phyloP scores from a whole-genome alignment of 2,113 vertebrate genomes.

The Campylomormyrus numenius region DNA sequence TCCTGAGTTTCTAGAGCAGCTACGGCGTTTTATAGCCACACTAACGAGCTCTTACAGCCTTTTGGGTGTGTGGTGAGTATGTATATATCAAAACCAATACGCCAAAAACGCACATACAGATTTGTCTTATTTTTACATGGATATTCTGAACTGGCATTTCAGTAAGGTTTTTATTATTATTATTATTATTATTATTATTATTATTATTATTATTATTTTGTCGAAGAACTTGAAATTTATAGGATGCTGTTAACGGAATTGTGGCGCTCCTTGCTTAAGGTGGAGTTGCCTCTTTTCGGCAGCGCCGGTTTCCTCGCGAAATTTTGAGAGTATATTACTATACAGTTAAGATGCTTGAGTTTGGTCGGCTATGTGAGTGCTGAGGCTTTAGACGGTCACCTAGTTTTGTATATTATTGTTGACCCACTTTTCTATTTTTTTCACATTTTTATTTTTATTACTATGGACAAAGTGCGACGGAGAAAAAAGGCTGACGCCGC shows the following conservation, averaged over 20 bases:
- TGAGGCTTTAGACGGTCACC: not conserved
- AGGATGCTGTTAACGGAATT: not conserved
- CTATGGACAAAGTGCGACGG: not conserved
- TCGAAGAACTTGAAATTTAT: slow-evolving; percentile 6
- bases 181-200: not conserved
- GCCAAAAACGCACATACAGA: not conserved
- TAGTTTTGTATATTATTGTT: not conserved
- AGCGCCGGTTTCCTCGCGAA: not conserved
- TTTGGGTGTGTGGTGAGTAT: not conserved
- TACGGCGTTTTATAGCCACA: not conserved
- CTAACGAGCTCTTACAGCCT: not conserved
- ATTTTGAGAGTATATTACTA: not conserved
- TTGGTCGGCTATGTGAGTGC: not conserved
- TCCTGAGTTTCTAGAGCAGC: slow-evolving; percentile 1
- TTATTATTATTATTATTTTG: not conserved
- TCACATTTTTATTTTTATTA: not conserved
- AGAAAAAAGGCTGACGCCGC: not conserved
- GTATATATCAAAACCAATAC: not conserved
- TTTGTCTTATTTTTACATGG: not conserved
- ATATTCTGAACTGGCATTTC: not conserved
- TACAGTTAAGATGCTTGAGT: not conserved
- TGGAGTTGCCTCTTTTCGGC: not conserved
- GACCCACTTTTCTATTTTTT: slow-evolving; percentile 1
- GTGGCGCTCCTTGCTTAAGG: not conserved
- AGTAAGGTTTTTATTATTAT: not conserved